These are phyloP conservation scores for Drosophila miranda DNA, from an alignment of 1,140 invertebrate species.

Conservation along the genomic window DNA sequence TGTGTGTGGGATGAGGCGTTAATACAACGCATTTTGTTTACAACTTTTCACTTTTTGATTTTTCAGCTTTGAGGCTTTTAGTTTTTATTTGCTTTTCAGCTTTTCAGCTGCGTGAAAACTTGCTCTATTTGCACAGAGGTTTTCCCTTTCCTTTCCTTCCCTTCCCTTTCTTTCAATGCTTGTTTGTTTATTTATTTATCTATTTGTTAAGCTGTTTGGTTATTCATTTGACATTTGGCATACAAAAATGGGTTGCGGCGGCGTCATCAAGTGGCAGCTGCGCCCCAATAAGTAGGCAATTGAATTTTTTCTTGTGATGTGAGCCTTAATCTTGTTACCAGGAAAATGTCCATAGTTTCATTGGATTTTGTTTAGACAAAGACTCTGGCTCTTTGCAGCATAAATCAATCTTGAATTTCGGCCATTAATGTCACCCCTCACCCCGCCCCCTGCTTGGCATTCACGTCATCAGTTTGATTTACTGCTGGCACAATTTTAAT, in stretches of 20 bases:
- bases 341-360: too few relatives aligned
- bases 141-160: slow-evolving; percentile 16
- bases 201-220: slow-evolving; percentile 73
- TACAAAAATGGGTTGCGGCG: slow-evolving; percentile 23
- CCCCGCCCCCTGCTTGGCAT: not conserved
- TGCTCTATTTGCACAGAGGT: slow-evolving; percentile 27
- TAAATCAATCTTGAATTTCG: slow-evolving; percentile 29
- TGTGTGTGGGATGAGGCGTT: slow-evolving; percentile 32
- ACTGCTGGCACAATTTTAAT: slow-evolving; percentile 65
- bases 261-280: slow-evolving; percentile 30
- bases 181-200: slow-evolving; percentile 71
- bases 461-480: slow-evolving; percentile 51
- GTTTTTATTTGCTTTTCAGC: slow-evolving; percentile 71
- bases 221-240: slow-evolving; percentile 67
- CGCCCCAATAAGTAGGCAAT: not conserved
- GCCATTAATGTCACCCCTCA: slow-evolving; percentile 39
- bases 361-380: too few relatives aligned
- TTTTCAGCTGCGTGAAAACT: slow-evolving; percentile 28
- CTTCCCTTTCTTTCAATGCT: slow-evolving; percentile 18
- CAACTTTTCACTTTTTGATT: slow-evolving; percentile 80
- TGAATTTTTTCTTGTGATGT: not conserved
- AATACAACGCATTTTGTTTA: slow-evolving; percentile 77
- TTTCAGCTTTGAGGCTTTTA: slow-evolving; percentile 36
- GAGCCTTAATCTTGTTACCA: too few relatives aligned
- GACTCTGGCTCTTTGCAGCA: too few relatives aligned